Evolutionary conservation across 1,140 invertebrate genomes (phyloP).

Genomic region (Eriocheir sinensis): DNA sequence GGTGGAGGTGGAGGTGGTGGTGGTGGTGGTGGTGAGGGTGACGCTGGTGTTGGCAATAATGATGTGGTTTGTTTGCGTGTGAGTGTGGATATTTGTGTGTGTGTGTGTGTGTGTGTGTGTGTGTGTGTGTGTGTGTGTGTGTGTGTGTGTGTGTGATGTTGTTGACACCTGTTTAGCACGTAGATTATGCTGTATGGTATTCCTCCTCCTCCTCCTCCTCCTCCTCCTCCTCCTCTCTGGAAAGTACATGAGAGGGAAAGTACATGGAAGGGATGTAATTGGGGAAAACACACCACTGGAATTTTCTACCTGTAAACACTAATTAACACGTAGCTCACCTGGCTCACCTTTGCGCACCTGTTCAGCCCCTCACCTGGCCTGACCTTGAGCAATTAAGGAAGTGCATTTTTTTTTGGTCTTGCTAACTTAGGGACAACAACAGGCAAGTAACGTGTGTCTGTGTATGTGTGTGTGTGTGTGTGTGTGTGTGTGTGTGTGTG

Average conservation of each 20-base stretch:
- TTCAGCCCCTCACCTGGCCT: background rate
- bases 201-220: conserved; percentile 13
- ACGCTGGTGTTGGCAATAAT: background rate
- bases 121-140: conserved; percentile 48
- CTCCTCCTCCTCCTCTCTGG: conserved; percentile 38
- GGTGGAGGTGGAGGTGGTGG: background rate
- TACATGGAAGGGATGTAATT: no score
- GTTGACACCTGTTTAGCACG: background rate
- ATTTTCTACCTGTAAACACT: no score
- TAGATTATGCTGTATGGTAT: background rate
- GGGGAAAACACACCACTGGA: no score
- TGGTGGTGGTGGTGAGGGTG: background rate
- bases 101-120: conserved; percentile 56
- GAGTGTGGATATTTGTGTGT: conserved; percentile 48
- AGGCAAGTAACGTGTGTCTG: conserved; percentile 60
- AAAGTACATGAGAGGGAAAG: no score
- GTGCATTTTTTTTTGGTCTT: conserved; percentile 24
- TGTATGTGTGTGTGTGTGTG: conserved; percentile 64
- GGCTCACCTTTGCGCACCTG: background rate
- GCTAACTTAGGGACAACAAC: no score
- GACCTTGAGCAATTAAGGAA: background rate
- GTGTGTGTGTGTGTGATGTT: conserved; percentile 19
- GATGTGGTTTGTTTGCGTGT: conserved; percentile 48
- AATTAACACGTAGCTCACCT: background rate
- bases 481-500: conserved; percentile 67